A percentile compares a stretch with the other conserved stretches of the same genome.
Conservation (phyloP, 2,113 vertebrate genomes). For the Oncorhynchus tshawytscha region DNA sequence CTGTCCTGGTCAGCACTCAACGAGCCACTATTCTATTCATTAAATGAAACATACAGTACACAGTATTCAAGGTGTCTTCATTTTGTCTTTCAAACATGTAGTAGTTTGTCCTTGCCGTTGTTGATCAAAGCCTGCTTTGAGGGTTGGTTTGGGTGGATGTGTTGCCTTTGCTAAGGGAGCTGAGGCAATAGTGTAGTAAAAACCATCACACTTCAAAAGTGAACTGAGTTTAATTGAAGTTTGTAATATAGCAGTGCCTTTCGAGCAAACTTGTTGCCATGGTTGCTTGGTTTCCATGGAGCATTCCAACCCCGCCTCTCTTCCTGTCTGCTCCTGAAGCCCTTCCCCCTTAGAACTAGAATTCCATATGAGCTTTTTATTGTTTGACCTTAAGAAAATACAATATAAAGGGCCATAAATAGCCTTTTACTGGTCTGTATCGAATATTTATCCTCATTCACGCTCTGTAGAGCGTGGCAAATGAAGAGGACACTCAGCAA, state of each 20-base stretch:
- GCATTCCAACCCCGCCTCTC: neutral
- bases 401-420: conserved; percentile 22
- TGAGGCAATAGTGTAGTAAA: neutral
- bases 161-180: neutral
- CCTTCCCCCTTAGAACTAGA: conserved; percentile 3
- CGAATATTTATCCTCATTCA: conserved; percentile 5
- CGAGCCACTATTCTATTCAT: neutral
- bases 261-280: neutral
- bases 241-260: neutral
- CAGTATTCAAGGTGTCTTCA: too few species aligned
- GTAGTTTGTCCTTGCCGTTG: neutral
- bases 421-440: conserved; percentile 10
- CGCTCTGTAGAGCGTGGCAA: conserved; percentile 21
- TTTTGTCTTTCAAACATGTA: neutral
- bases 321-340: neutral
- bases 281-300: neutral
- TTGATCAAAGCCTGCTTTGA: neutral
- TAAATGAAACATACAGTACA: too few species aligned
- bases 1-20: neutral
- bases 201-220: neutral
- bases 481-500: conserved; percentile 11
- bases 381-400: conserved; percentile 31
- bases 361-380: conserved; percentile 26
- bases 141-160: neutral
- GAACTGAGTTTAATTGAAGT: neutral